These are phyloP conservation scores for Halesus radiatus DNA, from an alignment of 1,140 invertebrate genomes.

Conservation along the genomic window DNA sequence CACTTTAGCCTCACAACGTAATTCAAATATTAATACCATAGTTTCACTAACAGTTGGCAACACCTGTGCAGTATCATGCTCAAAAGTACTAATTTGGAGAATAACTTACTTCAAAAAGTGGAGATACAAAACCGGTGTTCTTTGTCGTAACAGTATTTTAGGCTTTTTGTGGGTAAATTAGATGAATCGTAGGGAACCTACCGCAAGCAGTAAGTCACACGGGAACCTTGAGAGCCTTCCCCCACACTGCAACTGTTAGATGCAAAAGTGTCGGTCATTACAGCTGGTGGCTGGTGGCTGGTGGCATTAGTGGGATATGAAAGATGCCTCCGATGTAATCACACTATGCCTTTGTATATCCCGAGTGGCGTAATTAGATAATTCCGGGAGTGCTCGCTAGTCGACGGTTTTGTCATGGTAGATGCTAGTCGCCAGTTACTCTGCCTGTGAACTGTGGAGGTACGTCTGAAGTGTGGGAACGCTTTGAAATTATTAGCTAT, in stretches of 20 bases:
- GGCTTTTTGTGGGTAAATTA: no score
- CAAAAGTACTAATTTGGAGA: no score
- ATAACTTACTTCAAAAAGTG: no score
- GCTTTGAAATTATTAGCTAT: not conserved
- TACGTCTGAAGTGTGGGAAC: slow-evolving; percentile 19
- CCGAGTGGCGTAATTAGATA: slow-evolving; percentile 37
- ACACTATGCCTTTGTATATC: slow-evolving; percentile 31
- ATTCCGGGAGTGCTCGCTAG: slow-evolving; percentile 27
- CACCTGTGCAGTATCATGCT: no score
- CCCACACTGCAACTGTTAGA: not conserved
- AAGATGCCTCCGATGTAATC: slow-evolving; percentile 31
- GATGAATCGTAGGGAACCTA: not conserved
- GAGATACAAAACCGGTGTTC: no score
- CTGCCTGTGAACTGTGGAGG: no score
- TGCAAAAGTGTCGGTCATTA: slow-evolving; percentile 11
- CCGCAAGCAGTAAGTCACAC: slow-evolving; percentile 25
- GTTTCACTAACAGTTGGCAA: no score
- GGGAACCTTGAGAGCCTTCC: not conserved
- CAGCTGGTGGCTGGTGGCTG: not conserved
- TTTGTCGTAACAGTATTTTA: no score
- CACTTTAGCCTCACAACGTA: no score
- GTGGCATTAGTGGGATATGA: slow-evolving; percentile 36
- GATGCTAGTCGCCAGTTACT: no score
- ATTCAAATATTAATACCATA: no score
- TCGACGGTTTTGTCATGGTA: not conserved